phyloP scores from a whole-genome alignment of 2,113 vertebrate species.

The Cricetomys ansorgei region DNA sequence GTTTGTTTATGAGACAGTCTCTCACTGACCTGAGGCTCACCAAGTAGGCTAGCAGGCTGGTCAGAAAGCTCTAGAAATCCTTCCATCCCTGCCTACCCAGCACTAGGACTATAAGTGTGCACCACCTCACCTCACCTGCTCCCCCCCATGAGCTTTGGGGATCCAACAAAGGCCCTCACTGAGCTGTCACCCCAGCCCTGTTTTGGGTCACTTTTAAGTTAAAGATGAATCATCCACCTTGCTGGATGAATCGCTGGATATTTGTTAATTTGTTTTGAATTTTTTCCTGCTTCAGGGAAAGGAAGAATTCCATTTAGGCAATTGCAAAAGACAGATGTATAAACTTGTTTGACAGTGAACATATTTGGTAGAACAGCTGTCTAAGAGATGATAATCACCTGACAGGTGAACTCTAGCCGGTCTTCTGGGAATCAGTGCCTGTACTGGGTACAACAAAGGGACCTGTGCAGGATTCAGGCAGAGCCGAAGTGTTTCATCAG shows the following conservation, averaged over 20 bases:
- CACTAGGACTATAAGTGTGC: background rate
- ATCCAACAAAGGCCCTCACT: background rate
- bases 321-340: conserved; percentile 13
- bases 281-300: conserved; percentile 44
- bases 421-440: conserved; percentile 14
- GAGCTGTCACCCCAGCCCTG: background rate
- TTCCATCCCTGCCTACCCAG: background rate
- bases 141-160: background rate
- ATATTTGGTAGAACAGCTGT: conserved; percentile 44
- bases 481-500: conserved; percentile 79
- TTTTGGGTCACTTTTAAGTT: conserved; percentile 24
- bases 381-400: conserved; percentile 39
- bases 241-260: background rate
- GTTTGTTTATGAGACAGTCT: background rate
- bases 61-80: background rate
- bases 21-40: background rate
- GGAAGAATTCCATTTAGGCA: conserved; percentile 56
- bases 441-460: background rate
- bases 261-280: conserved; percentile 47
- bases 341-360: conserved; percentile 18
- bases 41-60: background rate
- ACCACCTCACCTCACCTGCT: background rate
- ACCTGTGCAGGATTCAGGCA: conserved; percentile 23
- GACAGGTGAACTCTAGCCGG: conserved; percentile 32
- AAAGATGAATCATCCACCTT: conserved; percentile 34